These are phyloP conservation scores for Rhodinocichla rosea DNA, from an alignment of 2,113 vertebrate species.

Conservation along the genomic window DNA sequence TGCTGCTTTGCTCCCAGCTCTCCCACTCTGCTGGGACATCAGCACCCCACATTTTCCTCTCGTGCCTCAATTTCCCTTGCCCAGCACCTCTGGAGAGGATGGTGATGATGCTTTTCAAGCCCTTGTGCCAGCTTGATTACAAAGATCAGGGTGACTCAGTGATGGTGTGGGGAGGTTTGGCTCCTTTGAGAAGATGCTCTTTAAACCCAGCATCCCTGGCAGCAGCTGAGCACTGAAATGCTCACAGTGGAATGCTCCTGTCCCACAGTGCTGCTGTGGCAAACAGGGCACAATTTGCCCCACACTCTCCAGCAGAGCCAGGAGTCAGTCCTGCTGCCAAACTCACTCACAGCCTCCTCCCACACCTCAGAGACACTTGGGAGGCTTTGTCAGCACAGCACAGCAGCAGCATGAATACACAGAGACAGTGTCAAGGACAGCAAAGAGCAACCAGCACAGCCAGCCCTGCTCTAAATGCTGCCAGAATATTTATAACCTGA, in stretches of 20 bases:
- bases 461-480: not conserved
- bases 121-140: not conserved
- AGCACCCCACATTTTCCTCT: not conserved
- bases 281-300: not conserved
- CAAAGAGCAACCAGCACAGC: not conserved
- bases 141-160: not conserved
- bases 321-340: not conserved
- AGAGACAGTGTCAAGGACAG: not conserved
- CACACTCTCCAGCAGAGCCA: not conserved
- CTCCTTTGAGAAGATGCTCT: not conserved
- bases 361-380: not conserved
- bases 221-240: not conserved
- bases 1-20: not conserved
- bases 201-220: not conserved
- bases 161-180: rapidly evolving
- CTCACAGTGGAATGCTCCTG: not conserved
- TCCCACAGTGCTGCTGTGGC: rapidly evolving
- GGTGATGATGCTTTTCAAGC: not conserved
- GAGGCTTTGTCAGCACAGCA: not conserved
- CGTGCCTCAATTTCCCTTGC: not conserved
- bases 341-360: not conserved
- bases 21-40: not conserved
- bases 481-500: slow-evolving; percentile 49
- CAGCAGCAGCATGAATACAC: not conserved
- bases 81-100: not conserved